A percentile compares a stretch with the other conserved stretches of the same genome.
These are phyloP conservation scores for Aeoliscus strigatus DNA, from an alignment of 2,797 vertebrate genomes.

Conservation along the genomic window DNA sequence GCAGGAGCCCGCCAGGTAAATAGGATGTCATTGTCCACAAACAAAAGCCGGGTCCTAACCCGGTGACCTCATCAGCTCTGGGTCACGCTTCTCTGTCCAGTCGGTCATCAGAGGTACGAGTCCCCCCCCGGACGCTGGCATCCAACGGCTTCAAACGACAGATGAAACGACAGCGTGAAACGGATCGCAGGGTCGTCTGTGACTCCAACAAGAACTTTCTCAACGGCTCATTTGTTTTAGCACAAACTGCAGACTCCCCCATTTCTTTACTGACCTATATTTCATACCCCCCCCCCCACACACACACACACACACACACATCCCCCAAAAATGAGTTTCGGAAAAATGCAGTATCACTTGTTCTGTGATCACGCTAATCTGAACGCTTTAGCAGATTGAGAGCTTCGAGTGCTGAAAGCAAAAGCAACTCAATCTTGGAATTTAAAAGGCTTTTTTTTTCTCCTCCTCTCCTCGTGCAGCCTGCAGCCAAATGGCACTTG, in stretches of 20 bases:
- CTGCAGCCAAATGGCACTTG: slow-evolving; percentile 80
- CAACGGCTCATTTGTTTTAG: no score
- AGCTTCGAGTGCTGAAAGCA: slow-evolving; percentile 67
- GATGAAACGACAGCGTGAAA: no score
- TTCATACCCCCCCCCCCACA: no score
- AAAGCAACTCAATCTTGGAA: slow-evolving; percentile 75
- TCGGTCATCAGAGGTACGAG: slow-evolving; percentile 59
- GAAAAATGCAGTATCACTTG: slow-evolving; percentile 57
- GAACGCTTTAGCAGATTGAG: slow-evolving; percentile 63
- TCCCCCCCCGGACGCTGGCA: no score
- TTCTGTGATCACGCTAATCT: slow-evolving; percentile 66
- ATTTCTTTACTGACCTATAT: slow-evolving; percentile 48
- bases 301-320: no score
- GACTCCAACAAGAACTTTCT: no score
- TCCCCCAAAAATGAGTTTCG: no score
- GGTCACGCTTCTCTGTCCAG: slow-evolving; percentile 58
- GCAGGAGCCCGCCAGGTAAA: slow-evolving; percentile 72
- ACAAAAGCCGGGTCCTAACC: slow-evolving; percentile 78
- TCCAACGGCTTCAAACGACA: no score
- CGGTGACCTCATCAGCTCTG: slow-evolving; percentile 73
- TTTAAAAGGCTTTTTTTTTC: slow-evolving; percentile 68
- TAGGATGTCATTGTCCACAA: slow-evolving; percentile 71
- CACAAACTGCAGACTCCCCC: no score
- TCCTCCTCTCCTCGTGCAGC: slow-evolving; percentile 56
- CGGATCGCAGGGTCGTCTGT: no score